These are phyloP conservation scores for Phacellophora camtschatica DNA, from an alignment of 30 jellyfish, hydroid and myxozoan genomes.

Conservation along the genomic window DNA sequence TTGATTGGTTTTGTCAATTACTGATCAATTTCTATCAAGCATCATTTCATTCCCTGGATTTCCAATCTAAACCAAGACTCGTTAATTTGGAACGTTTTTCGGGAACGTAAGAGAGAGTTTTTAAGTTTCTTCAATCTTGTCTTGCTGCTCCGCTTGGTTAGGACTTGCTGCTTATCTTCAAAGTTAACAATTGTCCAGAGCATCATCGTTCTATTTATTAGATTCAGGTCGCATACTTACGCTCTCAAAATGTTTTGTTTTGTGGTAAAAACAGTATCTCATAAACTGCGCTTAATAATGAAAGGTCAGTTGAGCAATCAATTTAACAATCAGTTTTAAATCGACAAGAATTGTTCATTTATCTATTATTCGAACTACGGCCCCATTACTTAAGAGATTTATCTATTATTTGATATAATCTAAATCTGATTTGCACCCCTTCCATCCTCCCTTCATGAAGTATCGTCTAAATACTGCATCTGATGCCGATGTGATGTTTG, in stretches of 20 bases:
- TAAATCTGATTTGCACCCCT: too few relatives aligned
- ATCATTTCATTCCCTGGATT: background rate
- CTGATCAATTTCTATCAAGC: background rate
- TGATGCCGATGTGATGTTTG: too few relatives aligned
- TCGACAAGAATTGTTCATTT: background rate
- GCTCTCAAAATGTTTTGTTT: background rate
- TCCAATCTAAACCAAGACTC: background rate
- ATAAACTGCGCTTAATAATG: background rate
- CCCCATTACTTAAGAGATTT: too few relatives aligned
- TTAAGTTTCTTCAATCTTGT: background rate
- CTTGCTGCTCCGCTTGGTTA: background rate
- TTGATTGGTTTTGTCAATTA: background rate
- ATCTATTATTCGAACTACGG: background rate
- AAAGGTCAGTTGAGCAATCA: background rate
- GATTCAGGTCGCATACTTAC: too few relatives aligned
- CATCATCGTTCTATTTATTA: too few relatives aligned
- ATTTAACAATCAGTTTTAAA: background rate
- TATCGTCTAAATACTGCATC: background rate
- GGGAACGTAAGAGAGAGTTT: background rate
- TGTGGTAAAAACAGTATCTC: too few relatives aligned
- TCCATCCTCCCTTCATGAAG: background rate
- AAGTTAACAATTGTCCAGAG: too few relatives aligned
- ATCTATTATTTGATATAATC: too few relatives aligned
- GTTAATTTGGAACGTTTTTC: background rate
- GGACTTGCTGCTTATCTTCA: too few relatives aligned